Evolutionary conservation across 2,113 vertebrate species (phyloP).

Genomic region (Globicephala melas): DNA sequence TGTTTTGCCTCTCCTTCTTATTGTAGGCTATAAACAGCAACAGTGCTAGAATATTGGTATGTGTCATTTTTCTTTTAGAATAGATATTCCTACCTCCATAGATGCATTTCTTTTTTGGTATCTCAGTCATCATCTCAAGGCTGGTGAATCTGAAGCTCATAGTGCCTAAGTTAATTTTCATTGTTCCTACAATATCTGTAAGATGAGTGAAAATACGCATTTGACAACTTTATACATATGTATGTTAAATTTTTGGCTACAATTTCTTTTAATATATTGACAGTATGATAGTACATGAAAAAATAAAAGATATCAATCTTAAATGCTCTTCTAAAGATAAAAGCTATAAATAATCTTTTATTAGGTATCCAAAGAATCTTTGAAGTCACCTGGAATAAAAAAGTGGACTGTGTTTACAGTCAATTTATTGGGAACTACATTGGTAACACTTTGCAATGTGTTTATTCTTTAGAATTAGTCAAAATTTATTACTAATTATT

Average conservation of each 20-base stretch:
- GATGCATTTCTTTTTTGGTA: background rate
- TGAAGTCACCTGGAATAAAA: background rate
- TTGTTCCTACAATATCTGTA: background rate
- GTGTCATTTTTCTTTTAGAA: background rate
- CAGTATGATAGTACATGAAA: background rate
- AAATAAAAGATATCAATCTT: background rate
- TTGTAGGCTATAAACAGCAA: background rate
- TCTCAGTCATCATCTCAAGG: background rate
- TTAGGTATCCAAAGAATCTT: background rate
- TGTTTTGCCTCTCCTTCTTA: background rate
- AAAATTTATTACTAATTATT: background rate
- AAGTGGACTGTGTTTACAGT: background rate
- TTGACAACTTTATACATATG: background rate
- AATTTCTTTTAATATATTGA: background rate
- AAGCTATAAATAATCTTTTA: slow-evolving; percentile 4
- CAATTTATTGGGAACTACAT: background rate
- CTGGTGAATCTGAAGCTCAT: background rate
- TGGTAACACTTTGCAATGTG: background rate
- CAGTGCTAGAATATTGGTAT: background rate
- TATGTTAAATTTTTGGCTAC: background rate
- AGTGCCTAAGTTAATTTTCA: slow-evolving; percentile 10
- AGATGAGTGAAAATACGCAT: background rate
- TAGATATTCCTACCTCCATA: background rate
- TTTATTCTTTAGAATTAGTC: background rate
- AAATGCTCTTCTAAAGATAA: slow-evolving; percentile 14